phyloP scores from a whole-genome alignment of 2,113 vertebrate genomes.

The Myrmophylax atrothorax region DNA sequence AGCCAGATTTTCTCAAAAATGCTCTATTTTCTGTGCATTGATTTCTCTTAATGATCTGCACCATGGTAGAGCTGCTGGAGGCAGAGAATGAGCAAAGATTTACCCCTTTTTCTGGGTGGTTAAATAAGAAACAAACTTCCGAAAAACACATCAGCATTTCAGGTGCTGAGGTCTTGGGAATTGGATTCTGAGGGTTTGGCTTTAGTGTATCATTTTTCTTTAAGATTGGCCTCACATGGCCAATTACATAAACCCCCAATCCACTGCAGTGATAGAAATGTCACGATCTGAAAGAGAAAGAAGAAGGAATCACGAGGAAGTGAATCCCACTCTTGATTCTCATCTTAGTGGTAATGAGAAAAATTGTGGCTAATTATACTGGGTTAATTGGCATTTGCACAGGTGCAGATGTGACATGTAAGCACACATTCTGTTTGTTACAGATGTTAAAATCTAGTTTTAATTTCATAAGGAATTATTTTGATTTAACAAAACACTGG shows the following conservation, averaged over 20 bases:
- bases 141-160: background rate
- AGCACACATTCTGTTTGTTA: constrained; percentile 14
- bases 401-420: constrained; percentile 40
- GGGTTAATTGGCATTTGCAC: constrained; percentile 48
- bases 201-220: background rate
- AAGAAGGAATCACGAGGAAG: background rate
- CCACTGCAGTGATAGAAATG: background rate
- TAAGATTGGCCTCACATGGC: background rate
- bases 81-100: background rate
- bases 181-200: background rate
- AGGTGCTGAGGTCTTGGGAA: background rate
- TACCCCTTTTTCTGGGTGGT: background rate
- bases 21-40: background rate
- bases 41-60: background rate
- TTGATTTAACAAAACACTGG: background rate
- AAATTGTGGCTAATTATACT: constrained; percentile 45
- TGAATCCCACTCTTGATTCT: constrained; percentile 1
- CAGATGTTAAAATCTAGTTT: constrained; percentile 45
- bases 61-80: background rate
- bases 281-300: background rate
- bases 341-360: constrained; percentile 25
- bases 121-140: background rate
- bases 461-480: constrained; percentile 24
- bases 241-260: background rate
- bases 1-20: background rate